These are phyloP conservation scores for Pristiophorus japonicus DNA, from an alignment of 2,113 vertebrate genomes.

Conservation along the genomic window DNA sequence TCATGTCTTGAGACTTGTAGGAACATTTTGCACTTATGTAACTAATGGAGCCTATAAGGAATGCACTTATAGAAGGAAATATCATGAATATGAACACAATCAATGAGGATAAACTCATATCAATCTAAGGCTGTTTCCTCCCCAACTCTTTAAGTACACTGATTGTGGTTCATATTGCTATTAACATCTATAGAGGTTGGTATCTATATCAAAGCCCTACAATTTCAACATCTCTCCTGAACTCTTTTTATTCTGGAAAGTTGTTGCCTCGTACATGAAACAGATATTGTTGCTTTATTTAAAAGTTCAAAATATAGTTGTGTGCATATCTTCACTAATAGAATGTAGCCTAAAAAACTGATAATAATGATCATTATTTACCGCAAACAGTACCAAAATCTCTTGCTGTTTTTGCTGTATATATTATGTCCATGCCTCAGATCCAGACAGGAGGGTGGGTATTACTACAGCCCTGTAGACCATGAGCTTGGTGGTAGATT, in stretches of 20 bases:
- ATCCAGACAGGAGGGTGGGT: too few species aligned
- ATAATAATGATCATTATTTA: background rate
- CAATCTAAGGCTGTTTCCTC: background rate
- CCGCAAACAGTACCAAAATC: background rate
- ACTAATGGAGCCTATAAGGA: constrained; percentile 1
- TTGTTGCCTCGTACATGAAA: background rate
- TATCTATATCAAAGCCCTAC: background rate
- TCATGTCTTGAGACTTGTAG: constrained; percentile 31
- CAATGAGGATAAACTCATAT: background rate
- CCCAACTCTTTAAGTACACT: background rate
- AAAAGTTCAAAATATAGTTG: background rate
- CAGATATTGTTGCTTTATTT: background rate
- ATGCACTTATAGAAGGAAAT: background rate
- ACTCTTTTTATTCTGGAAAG: background rate
- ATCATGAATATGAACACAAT: constrained; percentile 1
- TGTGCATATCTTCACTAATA: background rate
- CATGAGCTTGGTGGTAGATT: too few species aligned
- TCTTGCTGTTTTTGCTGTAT: background rate
- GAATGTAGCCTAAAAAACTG: background rate
- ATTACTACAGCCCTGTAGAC: too few species aligned
- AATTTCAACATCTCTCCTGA: background rate
- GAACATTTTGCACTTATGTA: constrained; percentile 13
- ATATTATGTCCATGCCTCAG: too few species aligned
- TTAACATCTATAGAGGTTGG: too few species aligned
- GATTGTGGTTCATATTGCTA: background rate